Percentiles rank a stretch among this genome's conserved stretches.
phyloP scores from a whole-genome alignment of 1,140 invertebrate genomes.

The Cyclina sinensis region DNA sequence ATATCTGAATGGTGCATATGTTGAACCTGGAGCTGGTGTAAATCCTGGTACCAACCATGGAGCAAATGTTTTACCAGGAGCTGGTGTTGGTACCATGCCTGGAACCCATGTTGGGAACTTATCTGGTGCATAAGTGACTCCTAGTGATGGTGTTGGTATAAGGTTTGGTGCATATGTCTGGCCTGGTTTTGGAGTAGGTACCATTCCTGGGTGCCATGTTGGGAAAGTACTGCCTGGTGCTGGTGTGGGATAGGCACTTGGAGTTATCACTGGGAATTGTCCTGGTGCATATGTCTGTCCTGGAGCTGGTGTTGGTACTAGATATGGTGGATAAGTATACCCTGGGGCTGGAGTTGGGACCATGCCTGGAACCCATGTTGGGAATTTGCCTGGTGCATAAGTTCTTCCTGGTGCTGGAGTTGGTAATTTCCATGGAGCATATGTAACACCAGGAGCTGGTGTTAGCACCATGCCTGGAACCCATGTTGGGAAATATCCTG shows the following conservation, averaged over 20 bases:
- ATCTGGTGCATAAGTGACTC: slow-evolving; percentile 62
- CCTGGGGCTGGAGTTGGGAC: slow-evolving; percentile 62
- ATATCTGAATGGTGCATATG: slow-evolving; percentile 70
- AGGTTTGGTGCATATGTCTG: slow-evolving; percentile 71
- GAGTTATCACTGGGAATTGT: slow-evolving; percentile 55
- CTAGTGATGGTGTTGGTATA: slow-evolving; percentile 66
- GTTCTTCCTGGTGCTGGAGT: slow-evolving; percentile 74
- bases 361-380: slow-evolving; percentile 57
- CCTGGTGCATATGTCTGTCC: slow-evolving; percentile 67
- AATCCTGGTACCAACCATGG: slow-evolving; percentile 33
- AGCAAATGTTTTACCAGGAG: slow-evolving; percentile 60
- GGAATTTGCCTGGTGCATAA: slow-evolving; percentile 72
- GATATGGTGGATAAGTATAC: slow-evolving; percentile 49
- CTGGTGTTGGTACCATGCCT: slow-evolving; percentile 62
- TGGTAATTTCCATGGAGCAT: slow-evolving; percentile 58
- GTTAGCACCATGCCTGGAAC: slow-evolving; percentile 63
- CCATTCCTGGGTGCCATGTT: slow-evolving; percentile 58
- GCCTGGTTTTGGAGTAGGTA: slow-evolving; percentile 58
- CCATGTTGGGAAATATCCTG: slow-evolving; percentile 66
- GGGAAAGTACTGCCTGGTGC: slow-evolving; percentile 68
- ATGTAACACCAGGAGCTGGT: slow-evolving; percentile 65
- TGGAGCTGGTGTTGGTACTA: slow-evolving; percentile 38
- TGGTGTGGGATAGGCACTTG: slow-evolving; percentile 54
- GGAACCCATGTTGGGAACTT: slow-evolving; percentile 54
- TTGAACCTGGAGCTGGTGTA: slow-evolving; percentile 71